Evolutionary conservation across 53 echinoderm and acorn worm genomes (phyloP), one percentile per base, ranked within the genome.

Genomic region (Echinarachnius parma): DNA sequence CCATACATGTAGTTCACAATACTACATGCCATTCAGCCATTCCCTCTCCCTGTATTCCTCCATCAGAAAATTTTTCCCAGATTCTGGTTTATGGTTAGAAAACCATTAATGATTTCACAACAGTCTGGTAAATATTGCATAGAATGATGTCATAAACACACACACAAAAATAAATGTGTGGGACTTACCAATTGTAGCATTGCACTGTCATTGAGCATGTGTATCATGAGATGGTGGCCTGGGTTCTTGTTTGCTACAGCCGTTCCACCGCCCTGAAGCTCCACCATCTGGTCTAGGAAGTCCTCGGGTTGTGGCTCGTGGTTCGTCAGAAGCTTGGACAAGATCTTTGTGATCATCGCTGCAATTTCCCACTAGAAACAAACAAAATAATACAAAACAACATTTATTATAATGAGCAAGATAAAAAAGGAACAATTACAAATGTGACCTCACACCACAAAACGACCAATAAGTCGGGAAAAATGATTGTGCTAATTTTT

Each of bases 101-200:
- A n/a, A n/a, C n/a, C n/a, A n/a, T n/a, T n/a, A n/a, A n/a, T n/a
- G n/a, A n/a, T n/a, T n/a, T n/a, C n/a, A n/a, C n/a, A n/a, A n/a
- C 19, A 11, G 18, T 15, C 22, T 49, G 19, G 16, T 0, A 22
- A 15, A 11, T 11, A 18, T 15, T 2, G 15, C 28, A 55, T 14
- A 55, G 16, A 7, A 2, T 55, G 29, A 3, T 55, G 8, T 4
- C 5, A 15, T 19, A 2, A 20, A 23, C 14, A 13, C 33, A 1
- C 18, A 11, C 59, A 59, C 13, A 31, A 31, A 25, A 59, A 32
- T 28, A 9, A 61, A 27, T 23, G 24, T 21, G 61, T 61, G 24
- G 61, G 32, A 33, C 95, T 80, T 36, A 96, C 96, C 98, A 98
- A 47, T 75, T 81, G 88, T 1, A 91, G 87, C 88, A 98, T 82